phyloP scores from a whole-genome alignment of 2,113 vertebrate species.

The Helogale parvula region DNA sequence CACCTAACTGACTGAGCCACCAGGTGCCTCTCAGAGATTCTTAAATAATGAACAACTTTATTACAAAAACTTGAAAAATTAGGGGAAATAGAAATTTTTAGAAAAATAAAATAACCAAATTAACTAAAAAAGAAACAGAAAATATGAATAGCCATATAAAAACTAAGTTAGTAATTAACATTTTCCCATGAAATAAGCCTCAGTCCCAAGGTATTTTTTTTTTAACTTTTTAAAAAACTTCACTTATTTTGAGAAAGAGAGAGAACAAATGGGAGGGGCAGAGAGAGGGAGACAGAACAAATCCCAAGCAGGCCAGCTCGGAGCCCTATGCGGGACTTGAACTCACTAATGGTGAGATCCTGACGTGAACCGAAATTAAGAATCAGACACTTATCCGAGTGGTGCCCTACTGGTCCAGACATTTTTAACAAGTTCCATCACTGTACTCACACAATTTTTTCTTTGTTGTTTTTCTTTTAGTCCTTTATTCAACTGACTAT shows the following conservation, averaged over 20 bases:
- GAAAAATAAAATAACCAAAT: slow-evolving; percentile 4
- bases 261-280: too few relatives aligned
- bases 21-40: too few relatives aligned
- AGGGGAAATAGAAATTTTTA: background rate
- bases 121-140: background rate
- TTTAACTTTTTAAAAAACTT: too few relatives aligned
- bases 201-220: background rate
- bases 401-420: too few relatives aligned
- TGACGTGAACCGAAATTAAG: too few relatives aligned
- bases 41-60: background rate
- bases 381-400: too few relatives aligned
- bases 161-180: background rate
- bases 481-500: background rate
- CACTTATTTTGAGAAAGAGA: too few relatives aligned
- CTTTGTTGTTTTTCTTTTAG: background rate
- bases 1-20: too few relatives aligned
- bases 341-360: too few relatives aligned
- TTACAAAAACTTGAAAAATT: background rate
- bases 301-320: too few relatives aligned
- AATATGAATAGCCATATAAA: background rate
- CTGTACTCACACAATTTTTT: background rate
- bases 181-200: background rate
- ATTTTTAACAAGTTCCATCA: background rate
- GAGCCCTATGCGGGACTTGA: too few relatives aligned
- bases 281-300: too few relatives aligned